A percentile compares a stretch with the other conserved stretches of the same genome.
Conservation (phyloP, 2,113 vertebrate genomes). For the Chionomys nivalis region DNA sequence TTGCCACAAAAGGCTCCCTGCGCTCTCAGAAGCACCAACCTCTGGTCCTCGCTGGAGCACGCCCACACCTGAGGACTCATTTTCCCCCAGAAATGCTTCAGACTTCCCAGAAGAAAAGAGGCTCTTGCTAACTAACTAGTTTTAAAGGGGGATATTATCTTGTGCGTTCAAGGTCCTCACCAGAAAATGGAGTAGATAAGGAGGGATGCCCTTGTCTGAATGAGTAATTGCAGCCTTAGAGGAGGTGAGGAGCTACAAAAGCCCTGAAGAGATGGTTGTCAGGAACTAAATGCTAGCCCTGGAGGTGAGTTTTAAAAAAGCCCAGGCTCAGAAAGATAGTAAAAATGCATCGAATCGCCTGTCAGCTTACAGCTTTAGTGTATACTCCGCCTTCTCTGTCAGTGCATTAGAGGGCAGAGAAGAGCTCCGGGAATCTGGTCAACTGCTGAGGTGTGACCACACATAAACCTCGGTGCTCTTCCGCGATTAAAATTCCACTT, state of each 20-base stretch:
- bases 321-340: slow-evolving; percentile 76
- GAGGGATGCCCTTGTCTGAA: not conserved
- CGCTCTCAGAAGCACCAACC: not conserved
- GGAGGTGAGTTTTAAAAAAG: slow-evolving; percentile 72
- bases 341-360: slow-evolving; percentile 81
- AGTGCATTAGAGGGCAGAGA: slow-evolving; percentile 76
- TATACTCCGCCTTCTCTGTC: slow-evolving; percentile 72
- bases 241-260: not conserved
- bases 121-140: not conserved
- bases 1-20: not conserved
- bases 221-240: not conserved
- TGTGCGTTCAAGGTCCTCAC: not conserved
- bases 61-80: not conserved
- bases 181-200: not conserved
- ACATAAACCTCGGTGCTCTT: slow-evolving; percentile 58
- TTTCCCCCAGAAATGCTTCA: slow-evolving; percentile 25
- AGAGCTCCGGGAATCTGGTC: slow-evolving; percentile 71
- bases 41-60: slow-evolving; percentile 4
- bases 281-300: slow-evolving; percentile 41
- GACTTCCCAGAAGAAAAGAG: slow-evolving; percentile 32
- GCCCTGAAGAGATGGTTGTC: slow-evolving; percentile 7
- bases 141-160: not conserved
- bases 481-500: slow-evolving; percentile 72
- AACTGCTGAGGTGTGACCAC: slow-evolving; percentile 64
- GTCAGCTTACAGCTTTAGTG: slow-evolving; percentile 77